Percentiles rank a stretch among this genome's conserved stretches.
phyloP scores from a whole-genome alignment of 53 echinoderm and acorn worm species.

The Patiria pectinifera region DNA sequence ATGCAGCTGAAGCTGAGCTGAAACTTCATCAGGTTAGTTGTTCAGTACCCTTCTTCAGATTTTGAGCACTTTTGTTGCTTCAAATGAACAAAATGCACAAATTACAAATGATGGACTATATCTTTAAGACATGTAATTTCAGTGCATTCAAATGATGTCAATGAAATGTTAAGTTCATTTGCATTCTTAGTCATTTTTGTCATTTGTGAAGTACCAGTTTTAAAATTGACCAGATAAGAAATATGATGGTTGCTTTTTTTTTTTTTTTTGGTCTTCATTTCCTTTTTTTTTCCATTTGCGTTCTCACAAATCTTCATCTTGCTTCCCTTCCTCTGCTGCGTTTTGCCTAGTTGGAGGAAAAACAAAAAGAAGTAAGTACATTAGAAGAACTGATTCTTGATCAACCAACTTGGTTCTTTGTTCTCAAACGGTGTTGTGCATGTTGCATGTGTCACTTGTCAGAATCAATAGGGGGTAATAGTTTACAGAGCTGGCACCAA shows the following conservation, averaged over 20 bases:
- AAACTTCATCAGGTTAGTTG: no score
- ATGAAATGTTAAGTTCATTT: no score
- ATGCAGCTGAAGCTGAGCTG: no score
- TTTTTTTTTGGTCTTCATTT: constrained; percentile 17
- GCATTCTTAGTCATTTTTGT: no score
- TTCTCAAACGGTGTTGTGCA: constrained; percentile 5
- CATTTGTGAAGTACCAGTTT: neutral
- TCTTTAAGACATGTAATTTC: no score
- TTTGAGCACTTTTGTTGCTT: no score
- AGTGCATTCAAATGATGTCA: no score
- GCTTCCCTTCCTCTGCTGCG: constrained; percentile 27
- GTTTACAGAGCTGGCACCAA: neutral
- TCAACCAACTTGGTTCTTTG: neutral
- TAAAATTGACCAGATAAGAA: neutral
- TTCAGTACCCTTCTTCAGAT: no score
- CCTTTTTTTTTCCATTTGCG: neutral
- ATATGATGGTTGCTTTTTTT: neutral
- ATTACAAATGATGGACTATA: no score
- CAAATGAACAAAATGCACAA: no score
- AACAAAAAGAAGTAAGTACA: constrained; percentile 77
- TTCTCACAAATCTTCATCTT: constrained; percentile 5
- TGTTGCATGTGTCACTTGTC: constrained; percentile 11
- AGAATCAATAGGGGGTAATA: neutral
- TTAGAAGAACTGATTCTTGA: neutral
- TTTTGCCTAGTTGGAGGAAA: constrained; percentile 72